A percentile compares a stretch with the other conserved stretches of the same genome.
Conservation (phyloP, 2,113 vertebrate species). For the Elephantulus edwardii region DNA sequence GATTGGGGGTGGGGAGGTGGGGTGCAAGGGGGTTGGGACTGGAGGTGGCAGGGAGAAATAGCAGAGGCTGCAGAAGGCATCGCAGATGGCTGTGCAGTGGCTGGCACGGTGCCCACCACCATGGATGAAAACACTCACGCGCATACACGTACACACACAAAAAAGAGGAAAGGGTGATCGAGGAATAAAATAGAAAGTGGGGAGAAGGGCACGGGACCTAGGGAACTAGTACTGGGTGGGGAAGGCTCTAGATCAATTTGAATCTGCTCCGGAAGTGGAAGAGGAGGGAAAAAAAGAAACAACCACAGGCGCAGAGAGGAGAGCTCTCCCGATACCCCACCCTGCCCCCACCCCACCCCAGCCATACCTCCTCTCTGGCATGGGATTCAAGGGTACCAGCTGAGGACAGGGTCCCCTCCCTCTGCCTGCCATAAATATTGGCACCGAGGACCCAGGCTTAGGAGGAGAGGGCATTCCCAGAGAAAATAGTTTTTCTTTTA, state of each 20-base stretch:
- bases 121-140: slow-evolving; percentile 62
- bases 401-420: slow-evolving; percentile 73
- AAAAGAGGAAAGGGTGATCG: slow-evolving; percentile 60
- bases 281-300: slow-evolving; percentile 56
- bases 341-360: slow-evolving; percentile 59
- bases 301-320: slow-evolving; percentile 70
- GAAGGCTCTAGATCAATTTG: slow-evolving; percentile 73
- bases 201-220: slow-evolving; percentile 71
- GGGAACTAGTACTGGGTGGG: slow-evolving; percentile 67
- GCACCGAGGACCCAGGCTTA: slow-evolving; percentile 61
- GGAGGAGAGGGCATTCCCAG: slow-evolving; percentile 62
- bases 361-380: slow-evolving; percentile 75
- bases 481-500: slow-evolving; percentile 74
- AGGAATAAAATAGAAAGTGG: slow-evolving; percentile 65
- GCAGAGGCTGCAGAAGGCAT: slow-evolving; percentile 76
- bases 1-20: slow-evolving; percentile 66
- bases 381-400: slow-evolving; percentile 76
- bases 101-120: slow-evolving; percentile 80
- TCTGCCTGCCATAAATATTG: slow-evolving; percentile 70
- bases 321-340: slow-evolving; percentile 70
- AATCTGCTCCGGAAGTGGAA: slow-evolving; percentile 80
- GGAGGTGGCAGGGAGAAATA: slow-evolving; percentile 70
- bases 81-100: slow-evolving; percentile 78
- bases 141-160: slow-evolving; percentile 10
- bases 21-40: slow-evolving; percentile 53